These are phyloP conservation scores for Plectrocnemia conspersa DNA, from an alignment of 1,140 invertebrate genomes.

Conservation along the genomic window DNA sequence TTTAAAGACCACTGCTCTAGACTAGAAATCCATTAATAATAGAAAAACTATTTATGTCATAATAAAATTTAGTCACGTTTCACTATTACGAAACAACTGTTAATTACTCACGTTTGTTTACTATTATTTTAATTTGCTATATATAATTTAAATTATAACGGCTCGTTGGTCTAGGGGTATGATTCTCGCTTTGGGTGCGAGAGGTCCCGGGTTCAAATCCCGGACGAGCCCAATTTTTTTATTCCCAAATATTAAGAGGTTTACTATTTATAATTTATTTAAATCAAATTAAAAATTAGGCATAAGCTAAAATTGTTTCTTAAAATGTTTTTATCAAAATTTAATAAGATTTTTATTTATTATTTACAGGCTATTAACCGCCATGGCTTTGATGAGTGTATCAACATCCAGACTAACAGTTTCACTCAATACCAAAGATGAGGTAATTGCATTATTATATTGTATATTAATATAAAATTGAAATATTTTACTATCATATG, in stretches of 20 bases:
- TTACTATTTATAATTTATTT: no score
- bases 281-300: no score
- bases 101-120: no score
- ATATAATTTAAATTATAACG: no score
- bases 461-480: neutral
- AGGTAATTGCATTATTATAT: neutral
- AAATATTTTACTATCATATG: neutral
- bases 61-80: no score
- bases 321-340: neutral
- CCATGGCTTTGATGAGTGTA: constrained; percentile 16
- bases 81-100: no score
- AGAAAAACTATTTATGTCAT: no score
- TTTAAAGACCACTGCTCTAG: no score
- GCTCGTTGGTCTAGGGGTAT: constrained; percentile 78
- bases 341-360: constrained; percentile 4
- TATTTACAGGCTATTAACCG: constrained; percentile 25
- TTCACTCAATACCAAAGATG: neutral
- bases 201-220: constrained; percentile 77
- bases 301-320: no score
- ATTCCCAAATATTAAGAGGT: no score
- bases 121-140: no score
- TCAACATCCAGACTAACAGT: constrained; percentile 17
- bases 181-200: constrained; percentile 81
- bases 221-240: constrained; percentile 50
- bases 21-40: no score